A percentile compares a stretch with the other conserved stretches of the same genome.
These are phyloP conservation scores for Drosophila limbata DNA, from an alignment of 2,888 invertebrate genomes.

Conservation along the genomic window DNA sequence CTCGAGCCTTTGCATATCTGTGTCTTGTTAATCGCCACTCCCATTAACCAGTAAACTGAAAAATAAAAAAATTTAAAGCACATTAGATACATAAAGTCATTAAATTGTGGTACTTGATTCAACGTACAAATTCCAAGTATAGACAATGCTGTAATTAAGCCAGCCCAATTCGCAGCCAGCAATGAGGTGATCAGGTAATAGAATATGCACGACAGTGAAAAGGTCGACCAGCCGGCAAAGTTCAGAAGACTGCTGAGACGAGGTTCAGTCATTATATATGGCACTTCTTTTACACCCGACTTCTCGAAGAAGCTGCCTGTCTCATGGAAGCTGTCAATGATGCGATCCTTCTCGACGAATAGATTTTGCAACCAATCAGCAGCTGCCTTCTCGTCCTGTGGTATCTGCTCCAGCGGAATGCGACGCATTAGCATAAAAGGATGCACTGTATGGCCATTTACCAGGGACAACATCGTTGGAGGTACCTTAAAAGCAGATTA, in stretches of 20 bases:
- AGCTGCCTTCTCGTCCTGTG: slow-evolving; percentile 89
- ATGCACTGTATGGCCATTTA: slow-evolving; percentile 90
- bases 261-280: slow-evolving; percentile 87
- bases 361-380: slow-evolving; percentile 93
- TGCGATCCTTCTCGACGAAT: slow-evolving; percentile 91
- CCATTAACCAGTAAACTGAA: slow-evolving; percentile 91
- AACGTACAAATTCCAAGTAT: slow-evolving; percentile 92
- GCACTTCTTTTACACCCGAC: slow-evolving; percentile 89
- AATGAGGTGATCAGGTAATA: slow-evolving; percentile 80
- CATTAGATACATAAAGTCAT: slow-evolving; percentile 3
- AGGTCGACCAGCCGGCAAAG: slow-evolving; percentile 88
- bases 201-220: slow-evolving; percentile 78
- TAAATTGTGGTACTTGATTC: not conserved
- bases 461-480: slow-evolving; percentile 92
- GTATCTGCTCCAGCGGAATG: slow-evolving; percentile 92
- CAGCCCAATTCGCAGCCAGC: slow-evolving; percentile 86
- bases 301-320: slow-evolving; percentile 91
- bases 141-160: slow-evolving; percentile 76
- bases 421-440: slow-evolving; percentile 92
- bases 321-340: slow-evolving; percentile 85
- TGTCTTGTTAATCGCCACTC: slow-evolving; percentile 93
- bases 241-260: slow-evolving; percentile 90
- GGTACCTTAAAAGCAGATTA: slow-evolving; percentile 85
- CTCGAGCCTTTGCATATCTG: slow-evolving; percentile 94
- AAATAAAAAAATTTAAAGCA: slow-evolving; percentile 16